Evolutionary conservation across 2,113 vertebrate genomes (phyloP), one percentile per base, ranked within the genome.

Genomic region (Tetrao urogallus): DNA sequence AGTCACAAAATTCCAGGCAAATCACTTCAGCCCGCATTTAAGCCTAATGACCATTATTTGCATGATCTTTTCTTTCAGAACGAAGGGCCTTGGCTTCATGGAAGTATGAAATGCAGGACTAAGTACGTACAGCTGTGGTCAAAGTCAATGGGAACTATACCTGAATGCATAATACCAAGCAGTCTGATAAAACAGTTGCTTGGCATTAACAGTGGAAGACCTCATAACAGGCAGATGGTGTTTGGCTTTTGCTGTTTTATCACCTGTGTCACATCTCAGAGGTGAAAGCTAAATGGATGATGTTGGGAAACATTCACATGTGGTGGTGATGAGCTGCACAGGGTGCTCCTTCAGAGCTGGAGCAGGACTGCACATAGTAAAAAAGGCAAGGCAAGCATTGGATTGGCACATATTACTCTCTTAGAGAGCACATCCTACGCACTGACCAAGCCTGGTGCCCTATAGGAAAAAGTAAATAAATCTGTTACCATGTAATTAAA

Each of bases 401-500:
- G 74, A 75, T 24, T 15, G 65, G 45, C 48, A 90, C 64, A 34
- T 50, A 60, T 1, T 34, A 13, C 25, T 57, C 88, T 70, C 58
- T 34, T 56, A 38, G n/a, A 56, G 34, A n/a, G 25, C 21, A 64
- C 42, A 11, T 24, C 21, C 27, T 76, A 40, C 34, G 8, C 45
- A 61, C 16, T 43, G 74, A 87, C 56, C 48, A 60, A 88, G 65
- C 60, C 60, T 77, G 50, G 47, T 64, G 72, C 14, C 34, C 80
- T 92, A 60, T n/a, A 78, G 70, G 86, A 90, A 30, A 13, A 89
- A 74, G 76, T 63, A 69, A 43, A 71, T 8, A 69, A 47, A 15
- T 1, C 11, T 84, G 25, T 76, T 57, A 75, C 43, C 58, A 42
- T 74, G 54, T 90, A 95, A 92, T 86, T 95, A 88, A 93, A 94